These are phyloP conservation scores for Diorhabda sublineata DNA, from an alignment of 1,140 invertebrate genomes.

Conservation along the genomic window DNA sequence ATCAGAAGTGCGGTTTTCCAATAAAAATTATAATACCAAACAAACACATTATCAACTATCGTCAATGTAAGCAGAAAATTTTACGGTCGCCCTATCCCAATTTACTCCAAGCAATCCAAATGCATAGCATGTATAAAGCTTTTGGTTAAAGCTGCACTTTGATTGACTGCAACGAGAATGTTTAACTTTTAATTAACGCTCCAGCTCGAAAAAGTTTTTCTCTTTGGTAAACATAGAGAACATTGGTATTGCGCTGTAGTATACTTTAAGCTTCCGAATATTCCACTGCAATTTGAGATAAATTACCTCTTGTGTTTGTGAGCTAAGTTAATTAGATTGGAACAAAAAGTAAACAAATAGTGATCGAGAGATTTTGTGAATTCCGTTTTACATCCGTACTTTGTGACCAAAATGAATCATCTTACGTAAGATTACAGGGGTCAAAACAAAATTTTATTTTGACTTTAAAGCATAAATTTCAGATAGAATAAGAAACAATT, in stretches of 20 bases:
- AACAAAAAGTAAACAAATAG: neutral
- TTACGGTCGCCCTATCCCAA: neutral
- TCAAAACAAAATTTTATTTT: no score
- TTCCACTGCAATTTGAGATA: neutral
- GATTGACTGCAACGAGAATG: neutral
- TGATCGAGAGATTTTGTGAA: no score
- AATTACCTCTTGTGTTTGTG: neutral
- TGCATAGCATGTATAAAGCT: conserved; percentile 2
- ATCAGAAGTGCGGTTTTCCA: neutral
- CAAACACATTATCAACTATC: neutral
- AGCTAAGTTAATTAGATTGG: conserved; percentile 1
- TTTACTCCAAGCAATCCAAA: neutral
- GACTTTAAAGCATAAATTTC: no score
- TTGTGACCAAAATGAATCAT: no score
- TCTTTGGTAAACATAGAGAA: neutral
- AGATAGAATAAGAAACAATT: no score
- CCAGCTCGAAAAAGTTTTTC: neutral
- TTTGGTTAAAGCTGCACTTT: neutral
- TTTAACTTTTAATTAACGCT: conserved; percentile 3
- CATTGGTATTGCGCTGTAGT: neutral
- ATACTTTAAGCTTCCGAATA: conserved; percentile 2
- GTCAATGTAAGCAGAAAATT: neutral
- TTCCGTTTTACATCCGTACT: no score
- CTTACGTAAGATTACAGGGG: no score
- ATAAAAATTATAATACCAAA: neutral